phyloP scores from a whole-genome alignment of 1,140 invertebrate genomes.

The Drosophila littoralis region DNA sequence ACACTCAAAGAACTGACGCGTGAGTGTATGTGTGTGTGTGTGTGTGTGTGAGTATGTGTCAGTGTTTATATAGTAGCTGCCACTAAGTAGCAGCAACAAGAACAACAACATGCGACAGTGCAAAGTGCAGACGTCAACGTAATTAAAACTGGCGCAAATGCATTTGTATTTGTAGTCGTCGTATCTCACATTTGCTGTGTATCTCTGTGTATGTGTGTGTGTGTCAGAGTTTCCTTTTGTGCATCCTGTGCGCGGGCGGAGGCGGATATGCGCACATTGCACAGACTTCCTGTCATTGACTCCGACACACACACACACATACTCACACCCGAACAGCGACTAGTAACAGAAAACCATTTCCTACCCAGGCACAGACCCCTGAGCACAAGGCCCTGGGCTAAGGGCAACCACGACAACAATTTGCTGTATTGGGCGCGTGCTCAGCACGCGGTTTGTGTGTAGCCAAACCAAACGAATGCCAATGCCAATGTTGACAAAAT shows the following conservation, averaged over 20 bases:
- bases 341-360: conserved; percentile 76
- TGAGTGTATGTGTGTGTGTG: too few relatives aligned
- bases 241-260: conserved; percentile 76
- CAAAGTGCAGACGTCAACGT: conserved; percentile 62
- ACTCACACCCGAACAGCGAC: conserved; percentile 17
- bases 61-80: conserved; percentile 63
- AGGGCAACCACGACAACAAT: conserved; percentile 15
- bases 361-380: conserved; percentile 32
- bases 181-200: conserved; percentile 45
- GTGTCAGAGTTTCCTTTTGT: conserved; percentile 59
- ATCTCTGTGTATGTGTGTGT: conserved; percentile 30
- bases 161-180: conserved; percentile 40
- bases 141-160: conserved; percentile 51
- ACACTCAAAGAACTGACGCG: conserved; percentile 19
- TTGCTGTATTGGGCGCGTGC: conserved; percentile 52
- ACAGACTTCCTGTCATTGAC: conserved; percentile 78
- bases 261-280: conserved; percentile 75
- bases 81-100: conserved; percentile 67
- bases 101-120: conserved; percentile 39
- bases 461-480: conserved; percentile 38
- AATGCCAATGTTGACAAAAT: conserved; percentile 52
- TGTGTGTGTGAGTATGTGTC: conserved; percentile 39
- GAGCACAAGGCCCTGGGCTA: conserved; percentile 16
- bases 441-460: conserved; percentile 46
- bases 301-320: conserved; percentile 48